A percentile compares a stretch with the other conserved stretches of the same genome.
Conservation (phyloP, 2,888 invertebrate genomes). For the Euspilapteryx auroguttella region DNA sequence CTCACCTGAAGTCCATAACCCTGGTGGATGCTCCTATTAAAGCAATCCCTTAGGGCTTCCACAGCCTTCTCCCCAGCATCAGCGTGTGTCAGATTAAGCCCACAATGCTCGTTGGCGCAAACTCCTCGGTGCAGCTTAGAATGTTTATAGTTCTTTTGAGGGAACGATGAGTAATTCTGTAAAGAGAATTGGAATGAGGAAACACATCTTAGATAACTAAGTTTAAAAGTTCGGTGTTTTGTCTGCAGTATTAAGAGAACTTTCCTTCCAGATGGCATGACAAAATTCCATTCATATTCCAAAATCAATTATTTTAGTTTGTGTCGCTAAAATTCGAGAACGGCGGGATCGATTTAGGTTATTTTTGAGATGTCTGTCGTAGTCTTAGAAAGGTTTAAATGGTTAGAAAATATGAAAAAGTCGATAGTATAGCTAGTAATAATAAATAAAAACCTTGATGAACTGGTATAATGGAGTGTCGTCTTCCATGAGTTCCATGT, state of each 20-base stretch:
- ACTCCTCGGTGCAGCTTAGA: conserved; percentile 41
- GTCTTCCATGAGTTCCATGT: conserved; percentile 39
- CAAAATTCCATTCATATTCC: no score
- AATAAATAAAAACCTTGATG: conserved; percentile 29
- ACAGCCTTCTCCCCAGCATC: conserved; percentile 23
- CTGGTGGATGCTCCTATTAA: conserved; percentile 29
- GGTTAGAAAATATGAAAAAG: no score
- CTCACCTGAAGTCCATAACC: conserved; percentile 40
- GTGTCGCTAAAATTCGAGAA: no score
- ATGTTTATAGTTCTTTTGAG: conserved; percentile 41
- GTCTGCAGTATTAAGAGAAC: no score
- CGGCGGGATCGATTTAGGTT: no score
- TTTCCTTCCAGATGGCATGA: no score
- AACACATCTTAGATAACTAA: no score
- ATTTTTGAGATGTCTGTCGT: no score
- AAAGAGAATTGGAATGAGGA: conserved; percentile 2
- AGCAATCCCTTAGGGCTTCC: conserved; percentile 21
- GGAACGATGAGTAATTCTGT: conserved; percentile 36
- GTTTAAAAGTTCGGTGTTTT: no score
- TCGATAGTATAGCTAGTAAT: no score
- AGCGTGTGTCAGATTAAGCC: conserved; percentile 29
- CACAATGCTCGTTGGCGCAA: conserved; percentile 36
- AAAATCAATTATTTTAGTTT: no score
- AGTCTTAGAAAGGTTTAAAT: no score
- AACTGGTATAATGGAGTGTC: conserved; percentile 39